Evolutionary conservation across 2,113 vertebrate species (phyloP).

Genomic region (Ciconia stormi): DNA sequence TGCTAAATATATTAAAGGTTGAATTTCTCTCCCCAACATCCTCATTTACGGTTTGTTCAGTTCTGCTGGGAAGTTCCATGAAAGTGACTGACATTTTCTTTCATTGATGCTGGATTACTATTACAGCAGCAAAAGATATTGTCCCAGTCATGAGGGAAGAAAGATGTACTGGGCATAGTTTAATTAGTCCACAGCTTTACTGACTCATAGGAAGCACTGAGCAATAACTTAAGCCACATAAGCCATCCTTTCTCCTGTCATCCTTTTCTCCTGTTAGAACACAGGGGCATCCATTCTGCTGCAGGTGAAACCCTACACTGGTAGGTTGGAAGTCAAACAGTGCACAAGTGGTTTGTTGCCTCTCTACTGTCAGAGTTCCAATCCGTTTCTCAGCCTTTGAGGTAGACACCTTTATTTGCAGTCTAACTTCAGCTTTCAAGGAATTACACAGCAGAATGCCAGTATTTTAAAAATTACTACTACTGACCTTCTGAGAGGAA

Average conservation of each 20-base stretch:
- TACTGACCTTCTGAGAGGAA: background rate
- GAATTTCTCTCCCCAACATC: conserved; percentile 4
- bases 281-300: rapidly evolving
- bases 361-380: background rate
- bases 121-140: background rate
- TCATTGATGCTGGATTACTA: conserved; percentile 19
- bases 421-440: background rate
- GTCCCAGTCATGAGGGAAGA: background rate
- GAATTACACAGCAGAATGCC: background rate
- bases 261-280: background rate
- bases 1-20: conserved; percentile 42
- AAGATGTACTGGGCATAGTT: background rate
- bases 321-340: background rate
- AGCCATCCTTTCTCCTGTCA: background rate
- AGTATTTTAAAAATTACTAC: background rate
- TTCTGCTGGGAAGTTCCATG: conserved; percentile 23
- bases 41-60: background rate
- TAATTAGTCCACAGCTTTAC: background rate
- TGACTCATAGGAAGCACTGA: background rate
- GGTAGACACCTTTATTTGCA: background rate
- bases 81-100: conserved; percentile 1
- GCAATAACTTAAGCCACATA: background rate
- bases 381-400: background rate
- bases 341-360: background rate
- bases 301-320: background rate